Evolutionary conservation across 2,888 invertebrate genomes (phyloP), one percentile per base, ranked within the genome.

Genomic region (Xanthia togata): DNA sequence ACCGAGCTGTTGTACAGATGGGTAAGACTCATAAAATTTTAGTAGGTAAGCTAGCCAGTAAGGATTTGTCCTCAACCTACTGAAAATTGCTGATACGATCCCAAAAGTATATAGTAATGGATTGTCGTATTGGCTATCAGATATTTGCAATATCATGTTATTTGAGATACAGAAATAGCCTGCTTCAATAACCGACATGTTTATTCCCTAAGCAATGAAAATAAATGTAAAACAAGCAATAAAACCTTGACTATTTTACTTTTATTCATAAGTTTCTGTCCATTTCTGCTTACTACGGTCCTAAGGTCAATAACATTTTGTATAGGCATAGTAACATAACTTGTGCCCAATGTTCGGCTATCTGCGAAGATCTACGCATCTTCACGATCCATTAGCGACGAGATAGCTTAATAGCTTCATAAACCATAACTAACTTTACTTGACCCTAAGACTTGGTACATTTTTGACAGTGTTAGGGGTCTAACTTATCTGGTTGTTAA

Each of bases 301-400:
- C 2, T 44, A n/a, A 38, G 38, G 26, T 26, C 62, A 63, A 64
- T 50, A 47, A 47, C 64, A 41, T 44, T 53, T 2, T 26, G 6
- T 62, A 53, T 11, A 57, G 11, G 12, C 59, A 65, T 70, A 81
- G 53, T 75, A 74, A 44, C 71, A 82, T 82, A 76, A 76, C 63
- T 83, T 73, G 57, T 44, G 50, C 62, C 65, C 63, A 76, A 80
- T 76, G 55, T 72, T 70, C 44, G 44, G 35, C 44, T 83, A 80
- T 83, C 65, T 74, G n/a, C 31, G 35, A 55, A 60, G 47, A 83
- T 80, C 76, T 69, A 38, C 76, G 55, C 55, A 73, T 72, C 69
- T 80, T 72, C 69, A 73, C 75, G 81, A 73, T 55, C 62, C 73
- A 80, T 67, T 68, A 74, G 9, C 53, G n/a, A 70, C 35, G 47